phyloP scores from a whole-genome alignment of 2,888 invertebrate species.

The Anticlea derivata region DNA sequence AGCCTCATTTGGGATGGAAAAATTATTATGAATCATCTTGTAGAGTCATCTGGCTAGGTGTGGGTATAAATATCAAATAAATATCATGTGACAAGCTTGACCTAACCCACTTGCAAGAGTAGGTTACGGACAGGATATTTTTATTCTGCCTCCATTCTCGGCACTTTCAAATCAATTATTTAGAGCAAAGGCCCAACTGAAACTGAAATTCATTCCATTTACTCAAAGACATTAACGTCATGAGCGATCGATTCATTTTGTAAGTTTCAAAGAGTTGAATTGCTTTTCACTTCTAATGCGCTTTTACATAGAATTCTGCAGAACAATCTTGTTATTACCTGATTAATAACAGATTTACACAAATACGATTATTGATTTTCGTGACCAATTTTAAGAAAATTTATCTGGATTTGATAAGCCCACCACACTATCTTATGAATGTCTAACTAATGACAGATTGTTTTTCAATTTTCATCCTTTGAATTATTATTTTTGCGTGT shows the following conservation, averaged over 20 bases:
- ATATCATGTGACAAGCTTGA: slow-evolving; percentile 7
- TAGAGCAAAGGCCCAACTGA: slow-evolving; percentile 27
- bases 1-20: too few relatives aligned
- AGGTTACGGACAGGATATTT: slow-evolving; percentile 24
- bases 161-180: slow-evolving; percentile 37
- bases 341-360: too few relatives aligned
- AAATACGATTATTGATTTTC: too few relatives aligned
- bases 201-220: slow-evolving; percentile 49
- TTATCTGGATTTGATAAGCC: too few relatives aligned
- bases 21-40: too few relatives aligned
- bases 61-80: not conserved
- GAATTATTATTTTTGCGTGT: too few relatives aligned
- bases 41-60: too few relatives aligned
- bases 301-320: slow-evolving; percentile 11
- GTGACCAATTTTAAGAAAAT: too few relatives aligned
- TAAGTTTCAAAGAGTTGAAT: slow-evolving; percentile 39
- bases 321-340: too few relatives aligned
- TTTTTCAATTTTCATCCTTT: too few relatives aligned
- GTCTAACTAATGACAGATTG: too few relatives aligned
- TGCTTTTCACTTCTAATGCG: slow-evolving; percentile 27
- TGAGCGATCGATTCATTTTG: slow-evolving; percentile 39
- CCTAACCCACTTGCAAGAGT: slow-evolving; percentile 22
- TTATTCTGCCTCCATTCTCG: slow-evolving; percentile 25
- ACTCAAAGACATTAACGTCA: slow-evolving; percentile 40
- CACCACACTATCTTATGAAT: too few relatives aligned